Base-by-base conservation (phyloP, 2,797 vertebrate genomes). In the Melanotaenia boesemani region DNA sequence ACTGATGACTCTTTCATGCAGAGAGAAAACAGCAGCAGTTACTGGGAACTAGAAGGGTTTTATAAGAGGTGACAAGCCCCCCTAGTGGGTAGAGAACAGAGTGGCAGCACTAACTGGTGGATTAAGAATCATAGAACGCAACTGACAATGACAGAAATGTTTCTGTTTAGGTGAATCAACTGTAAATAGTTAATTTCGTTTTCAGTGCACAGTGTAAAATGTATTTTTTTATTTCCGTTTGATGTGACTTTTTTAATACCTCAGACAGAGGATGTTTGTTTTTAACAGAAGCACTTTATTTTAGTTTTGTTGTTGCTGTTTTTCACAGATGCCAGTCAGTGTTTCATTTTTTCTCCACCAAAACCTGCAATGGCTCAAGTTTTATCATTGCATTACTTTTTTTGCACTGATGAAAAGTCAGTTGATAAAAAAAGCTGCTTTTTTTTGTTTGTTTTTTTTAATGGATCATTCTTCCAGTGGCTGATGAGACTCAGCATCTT, bases 241-340 rank as follows among this genome's bases (percentile, higher is more conserved):
- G 79, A 79, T 94, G 91, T 93, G 84, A 88, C 89, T 96, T 95
- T 95, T 95, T 93, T 82, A 63, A 94, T 95, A 95, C 94, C 94
- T 97, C 95, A 94, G 89, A 86, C 77, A 83, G 93, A 95, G 96
- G 95, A 94, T 80, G 84, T 95, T 90, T 84, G 82, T 93, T 92
- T 34, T 93, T 90, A 90, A 96, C 92, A 89, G 96, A 97, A 97
- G 98, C 98, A 99, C 98, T 99, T 99, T 99, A 97, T 95, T 96
- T 96, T 92, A 85, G 89, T 93, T 77, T 76, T 65, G 48, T 52
- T 22, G 48, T 50, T 22, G 89, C 93, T 92, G 92, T 78, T 76
- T 77, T 81, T 82, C 86, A 88, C 87, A 88, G 92, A 90, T 93
- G 90, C 92, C 92, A 87, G 92, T 91, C 94, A 96, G 95, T 97